phyloP scores from a whole-genome alignment of 2,888 invertebrate genomes.

The Spialia ferax region DNA sequence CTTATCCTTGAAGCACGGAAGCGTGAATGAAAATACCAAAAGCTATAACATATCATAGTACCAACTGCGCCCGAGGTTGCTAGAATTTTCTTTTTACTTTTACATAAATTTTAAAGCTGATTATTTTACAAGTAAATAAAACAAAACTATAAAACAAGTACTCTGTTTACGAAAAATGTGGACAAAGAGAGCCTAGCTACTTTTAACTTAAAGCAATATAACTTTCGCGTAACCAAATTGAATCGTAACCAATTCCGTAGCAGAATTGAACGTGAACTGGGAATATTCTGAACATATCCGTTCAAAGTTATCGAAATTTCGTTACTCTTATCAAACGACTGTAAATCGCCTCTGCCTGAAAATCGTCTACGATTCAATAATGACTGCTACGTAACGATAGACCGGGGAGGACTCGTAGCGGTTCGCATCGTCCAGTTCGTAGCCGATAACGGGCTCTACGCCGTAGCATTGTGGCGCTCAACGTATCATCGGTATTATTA shows the following conservation, averaged over 20 bases:
- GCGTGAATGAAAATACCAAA: too few relatives aligned
- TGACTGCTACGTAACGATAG: slow-evolving; percentile 18
- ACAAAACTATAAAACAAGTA: too few relatives aligned
- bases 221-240: slow-evolving; percentile 8
- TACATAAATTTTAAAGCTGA: too few relatives aligned
- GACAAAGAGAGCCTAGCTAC: background rate
- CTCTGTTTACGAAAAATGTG: background rate
- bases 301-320: slow-evolving; percentile 26
- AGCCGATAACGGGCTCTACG: slow-evolving; percentile 12
- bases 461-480: background rate
- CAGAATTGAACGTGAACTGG: too few relatives aligned
- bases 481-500: background rate
- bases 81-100: too few relatives aligned
- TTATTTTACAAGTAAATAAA: too few relatives aligned
- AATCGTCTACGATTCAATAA: slow-evolving; percentile 33
- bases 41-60: too few relatives aligned
- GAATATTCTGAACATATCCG: background rate
- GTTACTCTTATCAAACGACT: slow-evolving; percentile 30
- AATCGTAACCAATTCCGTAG: too few relatives aligned
- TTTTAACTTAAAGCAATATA: background rate
- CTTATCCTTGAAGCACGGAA: too few relatives aligned
- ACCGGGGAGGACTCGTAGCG: background rate
- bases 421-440: background rate
- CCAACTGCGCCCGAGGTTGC: too few relatives aligned
- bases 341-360: slow-evolving; percentile 26